Evolutionary conservation across 2,888 invertebrate genomes (phyloP).

Genomic region (Alviniconcha strummeri): DNA sequence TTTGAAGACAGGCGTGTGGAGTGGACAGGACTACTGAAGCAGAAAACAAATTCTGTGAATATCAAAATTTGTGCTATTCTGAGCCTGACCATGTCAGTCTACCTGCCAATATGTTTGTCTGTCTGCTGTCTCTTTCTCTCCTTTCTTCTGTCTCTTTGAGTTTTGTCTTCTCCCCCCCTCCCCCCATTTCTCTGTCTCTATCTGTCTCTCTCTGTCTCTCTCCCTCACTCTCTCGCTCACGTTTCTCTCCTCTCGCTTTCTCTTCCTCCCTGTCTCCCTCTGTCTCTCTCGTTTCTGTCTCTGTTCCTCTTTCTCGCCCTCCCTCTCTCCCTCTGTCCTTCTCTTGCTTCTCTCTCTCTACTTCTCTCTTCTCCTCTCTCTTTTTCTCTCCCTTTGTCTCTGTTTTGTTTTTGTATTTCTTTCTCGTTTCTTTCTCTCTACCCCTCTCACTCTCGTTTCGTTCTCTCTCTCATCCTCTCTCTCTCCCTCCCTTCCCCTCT

Average conservation of each 20-base stretch:
- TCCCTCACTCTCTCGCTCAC: too few relatives aligned
- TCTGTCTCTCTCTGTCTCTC: background rate
- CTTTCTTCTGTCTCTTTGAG: background rate
- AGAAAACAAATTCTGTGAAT: too few relatives aligned
- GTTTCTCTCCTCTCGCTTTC: background rate
- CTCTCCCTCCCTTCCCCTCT: background rate
- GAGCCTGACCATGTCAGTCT: background rate
- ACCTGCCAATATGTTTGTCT: background rate
- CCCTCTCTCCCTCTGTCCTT: background rate
- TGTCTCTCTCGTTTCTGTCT: background rate
- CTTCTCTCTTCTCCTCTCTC: background rate
- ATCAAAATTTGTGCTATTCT: too few relatives aligned
- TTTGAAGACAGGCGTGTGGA: too few relatives aligned
- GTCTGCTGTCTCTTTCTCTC: conserved; percentile 3
- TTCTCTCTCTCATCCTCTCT: background rate
- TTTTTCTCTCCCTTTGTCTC: conserved; percentile 1
- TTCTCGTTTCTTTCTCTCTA: background rate
- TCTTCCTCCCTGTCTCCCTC: background rate
- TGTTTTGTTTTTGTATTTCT: background rate
- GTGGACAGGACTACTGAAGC: too few relatives aligned
- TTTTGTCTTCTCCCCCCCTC: background rate
- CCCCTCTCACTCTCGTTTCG: background rate
- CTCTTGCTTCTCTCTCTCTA: background rate
- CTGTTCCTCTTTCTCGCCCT: background rate
- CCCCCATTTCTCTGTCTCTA: background rate